These are phyloP conservation scores for Eupithecia subumbrata DNA, from an alignment of 2,888 invertebrate genomes.

Conservation along the genomic window DNA sequence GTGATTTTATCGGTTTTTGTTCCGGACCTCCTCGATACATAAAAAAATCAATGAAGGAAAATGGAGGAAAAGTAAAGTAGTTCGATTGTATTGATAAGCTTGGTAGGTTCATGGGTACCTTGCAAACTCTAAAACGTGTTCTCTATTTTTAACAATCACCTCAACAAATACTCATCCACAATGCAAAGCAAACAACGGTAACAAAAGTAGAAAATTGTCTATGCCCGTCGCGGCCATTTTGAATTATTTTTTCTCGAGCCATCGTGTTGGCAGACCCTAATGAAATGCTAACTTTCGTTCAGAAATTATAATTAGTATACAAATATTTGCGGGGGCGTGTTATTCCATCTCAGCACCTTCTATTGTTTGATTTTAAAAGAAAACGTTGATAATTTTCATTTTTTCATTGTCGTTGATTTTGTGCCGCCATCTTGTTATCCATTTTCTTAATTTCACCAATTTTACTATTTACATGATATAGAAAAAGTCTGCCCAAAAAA, in stretches of 20 bases:
- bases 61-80: background rate
- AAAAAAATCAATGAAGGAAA: background rate
- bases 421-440: background rate
- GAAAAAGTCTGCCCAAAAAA: too few species aligned
- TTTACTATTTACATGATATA: too few species aligned
- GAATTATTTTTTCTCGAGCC: conserved; percentile 39
- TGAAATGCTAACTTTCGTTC: conserved; percentile 64
- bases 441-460: background rate
- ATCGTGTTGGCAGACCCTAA: conserved; percentile 56
- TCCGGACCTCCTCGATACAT: too few species aligned
- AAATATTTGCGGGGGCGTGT: conserved; percentile 54
- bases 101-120: too few species aligned
- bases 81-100: too few species aligned
- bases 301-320: conserved; percentile 61
- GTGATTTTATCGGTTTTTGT: too few species aligned
- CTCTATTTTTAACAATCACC: background rate
- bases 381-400: background rate
- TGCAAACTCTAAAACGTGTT: too few species aligned
- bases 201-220: conserved; percentile 22
- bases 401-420: background rate
- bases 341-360: conserved; percentile 43
- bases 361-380: conserved; percentile 18
- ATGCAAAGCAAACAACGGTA: conserved; percentile 7
- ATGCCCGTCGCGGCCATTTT: conserved; percentile 37
- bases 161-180: conserved; percentile 3